These are phyloP conservation scores for Stigmatopora argus DNA, from an alignment of 2,113 vertebrate species.

Conservation along the genomic window DNA sequence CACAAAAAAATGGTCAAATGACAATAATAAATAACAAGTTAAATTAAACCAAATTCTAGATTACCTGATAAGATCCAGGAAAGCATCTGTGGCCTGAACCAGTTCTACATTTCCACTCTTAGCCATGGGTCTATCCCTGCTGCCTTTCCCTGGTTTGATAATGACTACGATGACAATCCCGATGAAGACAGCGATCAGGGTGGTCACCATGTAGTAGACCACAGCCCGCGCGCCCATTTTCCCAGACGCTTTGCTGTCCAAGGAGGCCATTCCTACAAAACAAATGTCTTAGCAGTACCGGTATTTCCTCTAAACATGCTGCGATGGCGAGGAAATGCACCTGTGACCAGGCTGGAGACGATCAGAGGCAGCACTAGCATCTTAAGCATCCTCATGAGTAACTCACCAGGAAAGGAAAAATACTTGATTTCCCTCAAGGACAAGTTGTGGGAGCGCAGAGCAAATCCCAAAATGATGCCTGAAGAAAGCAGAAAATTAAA, in stretches of 20 bases:
- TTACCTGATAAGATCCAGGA: constrained; percentile 93
- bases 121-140: constrained; percentile 76
- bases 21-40: too few relatives aligned
- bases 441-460: constrained; percentile 80
- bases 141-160: constrained; percentile 87
- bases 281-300: not conserved
- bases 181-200: constrained; percentile 89
- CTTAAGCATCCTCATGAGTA: constrained; percentile 96
- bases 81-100: constrained; percentile 86
- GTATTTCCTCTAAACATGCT: not conserved
- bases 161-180: constrained; percentile 89
- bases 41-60: not conserved
- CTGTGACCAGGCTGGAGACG: constrained; percentile 92
- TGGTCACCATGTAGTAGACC: constrained; percentile 92
- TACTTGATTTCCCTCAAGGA: constrained; percentile 89
- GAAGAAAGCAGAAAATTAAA: constrained; percentile 14
- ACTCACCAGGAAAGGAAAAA: constrained; percentile 91
- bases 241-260: constrained; percentile 90
- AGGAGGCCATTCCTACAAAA: constrained; percentile 83
- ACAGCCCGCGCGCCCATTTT: constrained; percentile 89
- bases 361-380: constrained; percentile 95
- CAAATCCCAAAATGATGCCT: constrained; percentile 86
- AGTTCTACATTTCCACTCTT: constrained; percentile 77
- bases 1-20: too few relatives aligned
- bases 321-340: constrained; percentile 53